Percentiles rank a stretch among this genome's conserved stretches.
phyloP scores from a whole-genome alignment of 2,113 vertebrate genomes.

The Tachysurus vachellii region DNA sequence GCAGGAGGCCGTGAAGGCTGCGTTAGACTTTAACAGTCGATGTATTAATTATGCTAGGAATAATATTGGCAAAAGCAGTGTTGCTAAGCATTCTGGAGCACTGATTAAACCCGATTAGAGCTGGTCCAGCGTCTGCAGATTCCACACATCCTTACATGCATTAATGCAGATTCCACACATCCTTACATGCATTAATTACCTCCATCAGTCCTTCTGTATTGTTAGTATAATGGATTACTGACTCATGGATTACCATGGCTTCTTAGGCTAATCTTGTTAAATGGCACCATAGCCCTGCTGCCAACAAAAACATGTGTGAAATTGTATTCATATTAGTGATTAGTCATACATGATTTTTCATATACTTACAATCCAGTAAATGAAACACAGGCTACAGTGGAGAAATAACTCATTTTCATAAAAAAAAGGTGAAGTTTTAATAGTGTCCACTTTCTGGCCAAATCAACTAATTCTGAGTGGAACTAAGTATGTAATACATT shows the following conservation, averaged over 20 bases:
- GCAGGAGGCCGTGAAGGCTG: conserved; percentile 3
- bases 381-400: background rate
- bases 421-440: background rate
- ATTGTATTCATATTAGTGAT: conserved; percentile 29
- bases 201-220: conserved; percentile 20
- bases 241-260: conserved; percentile 29
- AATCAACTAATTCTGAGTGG: background rate
- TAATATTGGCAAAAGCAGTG: background rate
- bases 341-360: conserved; percentile 36
- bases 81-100: background rate
- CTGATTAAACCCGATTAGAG: conserved; percentile 11
- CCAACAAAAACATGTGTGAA: conserved; percentile 33
- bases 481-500: background rate
- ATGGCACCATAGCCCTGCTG: conserved; percentile 15
- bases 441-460: background rate
- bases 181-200: conserved; percentile 19
- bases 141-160: background rate
- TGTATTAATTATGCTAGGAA: background rate
- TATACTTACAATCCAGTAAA: background rate
- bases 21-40: background rate
- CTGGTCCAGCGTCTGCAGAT: background rate
- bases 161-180: conserved; percentile 10
- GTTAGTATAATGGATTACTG: conserved; percentile 33
- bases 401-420: background rate
- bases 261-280: conserved; percentile 32